Evolutionary conservation across 2,888 invertebrate genomes (phyloP).

Genomic region (Cephus sareptanus): DNA sequence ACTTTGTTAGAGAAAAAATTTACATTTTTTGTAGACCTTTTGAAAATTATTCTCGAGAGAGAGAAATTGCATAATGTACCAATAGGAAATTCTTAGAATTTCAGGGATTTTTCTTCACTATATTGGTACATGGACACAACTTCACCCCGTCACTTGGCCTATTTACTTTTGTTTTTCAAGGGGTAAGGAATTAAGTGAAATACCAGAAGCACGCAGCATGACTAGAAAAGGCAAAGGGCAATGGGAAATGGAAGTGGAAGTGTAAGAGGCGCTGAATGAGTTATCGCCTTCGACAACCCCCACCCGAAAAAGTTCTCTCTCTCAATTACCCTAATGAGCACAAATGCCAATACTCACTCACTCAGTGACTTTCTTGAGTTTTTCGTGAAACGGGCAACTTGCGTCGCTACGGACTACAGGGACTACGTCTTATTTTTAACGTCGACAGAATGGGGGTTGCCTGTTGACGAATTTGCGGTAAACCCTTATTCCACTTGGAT

Average conservation of each 20-base stretch:
- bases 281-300: conserved; percentile 34
- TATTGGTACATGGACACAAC: neutral
- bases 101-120: neutral
- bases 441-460: conserved; percentile 29
- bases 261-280: conserved; percentile 41
- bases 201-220: too few relatives aligned
- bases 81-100: too few relatives aligned
- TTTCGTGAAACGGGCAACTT: too few relatives aligned
- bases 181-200: too few relatives aligned
- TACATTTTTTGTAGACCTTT: too few relatives aligned
- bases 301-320: conserved; percentile 32
- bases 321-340: conserved; percentile 55
- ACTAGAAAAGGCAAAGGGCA: too few relatives aligned
- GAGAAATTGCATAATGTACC: too few relatives aligned
- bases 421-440: conserved; percentile 53
- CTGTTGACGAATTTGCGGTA: conserved; percentile 53
- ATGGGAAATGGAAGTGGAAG: too few relatives aligned
- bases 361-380: neutral
- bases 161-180: conserved; percentile 37
- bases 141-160: conserved; percentile 27
- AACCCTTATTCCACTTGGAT: too few relatives aligned
- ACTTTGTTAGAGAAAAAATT: too few relatives aligned
- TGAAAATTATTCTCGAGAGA: too few relatives aligned
- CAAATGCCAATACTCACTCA: conserved; percentile 30
- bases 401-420: conserved; percentile 9